A percentile compares a stretch with the other conserved stretches of the same genome.
These are phyloP conservation scores for Rhabdophis nuchalis DNA, from an alignment of 2,797 vertebrate genomes.

Conservation along the genomic window DNA sequence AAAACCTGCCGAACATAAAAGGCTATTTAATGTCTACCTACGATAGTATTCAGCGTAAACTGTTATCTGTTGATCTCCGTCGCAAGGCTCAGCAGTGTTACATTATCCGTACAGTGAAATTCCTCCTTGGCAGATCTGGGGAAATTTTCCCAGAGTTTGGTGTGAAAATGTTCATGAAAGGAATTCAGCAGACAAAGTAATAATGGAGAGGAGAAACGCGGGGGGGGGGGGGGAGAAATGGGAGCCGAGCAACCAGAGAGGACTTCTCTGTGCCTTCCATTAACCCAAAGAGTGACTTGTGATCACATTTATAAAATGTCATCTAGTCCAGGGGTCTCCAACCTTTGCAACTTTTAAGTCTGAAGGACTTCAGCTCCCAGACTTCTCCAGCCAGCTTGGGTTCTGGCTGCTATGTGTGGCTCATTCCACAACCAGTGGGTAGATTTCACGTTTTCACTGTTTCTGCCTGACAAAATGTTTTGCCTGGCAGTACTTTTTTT, in stretches of 20 bases:
- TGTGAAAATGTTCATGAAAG: not conserved
- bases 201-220: not conserved
- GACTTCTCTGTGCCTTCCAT: not conserved
- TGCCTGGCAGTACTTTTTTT: not conserved
- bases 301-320: not conserved
- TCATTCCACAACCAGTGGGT: not conserved
- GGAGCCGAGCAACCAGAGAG: not conserved
- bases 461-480: not conserved
- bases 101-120: not conserved
- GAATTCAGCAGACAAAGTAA: not conserved
- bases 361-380: too few relatives aligned
- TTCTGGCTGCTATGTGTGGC: not conserved
- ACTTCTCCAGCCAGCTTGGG: too few relatives aligned
- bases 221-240: not conserved
- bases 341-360: too few relatives aligned
- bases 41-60: not conserved
- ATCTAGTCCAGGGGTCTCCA: not conserved
- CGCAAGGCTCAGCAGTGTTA: not conserved
- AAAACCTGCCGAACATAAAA: not conserved
- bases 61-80: not conserved
- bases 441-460: not conserved
- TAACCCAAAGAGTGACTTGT: not conserved
- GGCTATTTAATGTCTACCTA: not conserved
- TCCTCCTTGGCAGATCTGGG: not conserved
- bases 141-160: not conserved